Conservation (phyloP, 2,797 vertebrate species). For the Tadarida brasiliensis region DNA sequence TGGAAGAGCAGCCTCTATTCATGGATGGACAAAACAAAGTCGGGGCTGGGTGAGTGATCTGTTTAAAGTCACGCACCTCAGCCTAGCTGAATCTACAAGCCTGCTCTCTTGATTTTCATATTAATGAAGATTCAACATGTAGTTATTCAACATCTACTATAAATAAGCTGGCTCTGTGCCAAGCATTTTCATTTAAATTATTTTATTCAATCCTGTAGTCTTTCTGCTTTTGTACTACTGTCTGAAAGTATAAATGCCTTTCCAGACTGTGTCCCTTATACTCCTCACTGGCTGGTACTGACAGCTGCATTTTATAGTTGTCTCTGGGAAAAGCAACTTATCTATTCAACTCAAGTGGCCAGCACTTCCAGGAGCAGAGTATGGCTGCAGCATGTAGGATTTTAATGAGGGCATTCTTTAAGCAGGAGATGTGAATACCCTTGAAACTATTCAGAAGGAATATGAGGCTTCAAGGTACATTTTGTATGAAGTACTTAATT, state of each 20-base stretch:
- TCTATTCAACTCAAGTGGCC: constrained; percentile 24
- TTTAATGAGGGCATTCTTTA: not conserved
- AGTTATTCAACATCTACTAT: not conserved
- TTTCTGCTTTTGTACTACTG: not conserved
- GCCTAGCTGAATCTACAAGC: not conserved
- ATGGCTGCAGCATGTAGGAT: not conserved
- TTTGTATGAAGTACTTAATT: not conserved
- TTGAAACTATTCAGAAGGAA: constrained; percentile 21
- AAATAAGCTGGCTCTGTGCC: not conserved
- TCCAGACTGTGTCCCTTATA: not conserved
- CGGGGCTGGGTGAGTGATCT: not conserved
- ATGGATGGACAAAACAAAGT: not conserved
- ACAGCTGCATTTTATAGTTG: not conserved
- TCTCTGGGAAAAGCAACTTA: constrained; percentile 27
- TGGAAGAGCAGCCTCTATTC: not conserved
- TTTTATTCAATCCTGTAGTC: not conserved
- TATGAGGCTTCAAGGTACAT: not conserved
- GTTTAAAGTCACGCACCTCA: not conserved
- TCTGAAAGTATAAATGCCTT: not conserved
- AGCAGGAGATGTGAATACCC: not conserved
- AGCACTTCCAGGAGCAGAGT: not conserved
- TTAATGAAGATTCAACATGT: not conserved
- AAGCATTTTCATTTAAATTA: constrained; percentile 19
- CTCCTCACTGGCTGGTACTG: not conserved
- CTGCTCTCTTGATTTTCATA: not conserved